Base-by-base conservation (phyloP, 30 jellyfish, hydroid and myxozoan species). In the Hydractinia echinata region DNA sequence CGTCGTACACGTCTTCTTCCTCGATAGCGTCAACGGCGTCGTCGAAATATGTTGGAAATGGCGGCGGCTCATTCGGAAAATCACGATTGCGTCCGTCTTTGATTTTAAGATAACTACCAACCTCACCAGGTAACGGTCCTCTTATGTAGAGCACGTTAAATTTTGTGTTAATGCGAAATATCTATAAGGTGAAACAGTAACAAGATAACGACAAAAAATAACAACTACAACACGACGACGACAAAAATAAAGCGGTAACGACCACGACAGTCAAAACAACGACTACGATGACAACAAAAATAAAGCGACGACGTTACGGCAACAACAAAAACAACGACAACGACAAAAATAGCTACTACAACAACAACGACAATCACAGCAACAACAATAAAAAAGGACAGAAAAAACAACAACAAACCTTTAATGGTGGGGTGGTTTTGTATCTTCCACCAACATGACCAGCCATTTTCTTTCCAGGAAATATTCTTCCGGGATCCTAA, bases 381-480 rank as follows among this genome's bases (percentile, higher is more conserved):
- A 58, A 11, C 1, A 58, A 58, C 69, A 16, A 58, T 3, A 16
- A 16, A 3, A 16, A 1, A 11, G 2, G 19, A 11, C 19, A 58
- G 3, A 1, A 58, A 16, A 11, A 16, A 16, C 19, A 11, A 58
- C 19, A 11, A 64, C 74, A 13, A 64, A 64, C 99, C 97, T 80
- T 94, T 6, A 88, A 86, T 7, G 89, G 82, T 49, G 94, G 89
- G 55, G 79, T 66, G 13, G 72, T 20, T 0, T 66, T 76, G 80
- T 67, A 78, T 53, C 86, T 82, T 30, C 94, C 94, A 66, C 99
- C 99, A 87, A 87, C 95, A 68, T 89, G 96, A 48, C 99, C 99
- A 53, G 99, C 95, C 99, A 95, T 95, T 58, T 66, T 86, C 79
- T 90, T 88, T 8, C 99, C 97, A 79, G 99, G 99, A 51, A 79